These are phyloP conservation scores for Tragelaphus imberbis DNA, from an alignment of 2,113 vertebrate genomes.

Conservation along the genomic window DNA sequence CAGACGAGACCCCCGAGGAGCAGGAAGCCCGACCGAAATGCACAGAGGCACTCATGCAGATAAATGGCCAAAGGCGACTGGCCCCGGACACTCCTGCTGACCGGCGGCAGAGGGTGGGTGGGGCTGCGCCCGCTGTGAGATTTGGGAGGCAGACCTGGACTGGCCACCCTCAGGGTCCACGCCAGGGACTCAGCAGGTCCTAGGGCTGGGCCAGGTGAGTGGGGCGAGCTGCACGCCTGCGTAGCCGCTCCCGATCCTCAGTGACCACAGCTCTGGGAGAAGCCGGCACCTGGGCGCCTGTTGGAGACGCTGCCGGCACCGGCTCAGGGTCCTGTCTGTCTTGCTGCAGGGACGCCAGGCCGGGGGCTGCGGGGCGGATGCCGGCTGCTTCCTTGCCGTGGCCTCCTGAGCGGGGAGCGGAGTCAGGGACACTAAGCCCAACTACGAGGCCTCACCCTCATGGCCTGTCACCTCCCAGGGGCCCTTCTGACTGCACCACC, in stretches of 20 bases:
- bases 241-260: accelerated
- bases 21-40: background rate
- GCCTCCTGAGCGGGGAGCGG: background rate
- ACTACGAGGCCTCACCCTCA: background rate
- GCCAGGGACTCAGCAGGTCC: background rate
- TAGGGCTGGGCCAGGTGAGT: background rate
- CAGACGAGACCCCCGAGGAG: accelerated
- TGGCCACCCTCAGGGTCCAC: background rate
- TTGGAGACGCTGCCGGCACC: background rate
- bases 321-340: accelerated
- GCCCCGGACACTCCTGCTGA: background rate
- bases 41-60: background rate
- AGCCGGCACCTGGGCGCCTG: background rate
- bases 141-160: background rate
- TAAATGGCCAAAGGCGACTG: background rate
- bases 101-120: accelerated
- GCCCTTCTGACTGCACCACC: background rate
- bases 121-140: background rate
- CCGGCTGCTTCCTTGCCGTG: background rate
- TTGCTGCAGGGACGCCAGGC: background rate
- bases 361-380: accelerated
- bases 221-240: background rate
- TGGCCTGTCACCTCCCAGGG: accelerated
- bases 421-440: no score
- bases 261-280: background rate